Evolutionary conservation across 2,797 vertebrate species (phyloP), one percentile per base, ranked within the genome.

Genomic region (Dendrocincla tyrannina): DNA sequence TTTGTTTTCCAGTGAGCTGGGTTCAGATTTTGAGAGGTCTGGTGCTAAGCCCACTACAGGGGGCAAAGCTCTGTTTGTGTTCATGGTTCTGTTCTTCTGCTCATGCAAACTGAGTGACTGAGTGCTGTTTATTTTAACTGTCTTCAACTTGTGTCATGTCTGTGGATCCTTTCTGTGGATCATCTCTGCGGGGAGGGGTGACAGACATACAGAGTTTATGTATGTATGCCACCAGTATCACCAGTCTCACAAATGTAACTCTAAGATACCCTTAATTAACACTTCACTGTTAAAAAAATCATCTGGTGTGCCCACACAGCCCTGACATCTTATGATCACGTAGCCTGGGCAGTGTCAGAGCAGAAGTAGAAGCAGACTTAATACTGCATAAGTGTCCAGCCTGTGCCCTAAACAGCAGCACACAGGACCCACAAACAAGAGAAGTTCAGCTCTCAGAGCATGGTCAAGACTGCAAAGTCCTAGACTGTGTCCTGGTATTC

Each of bases 281-380:
- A 18, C 3, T 32, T 10, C 0, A 0, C 7, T 70, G 59, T 66
- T 28, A 6, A 27, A 83, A 27, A 63, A 60, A 10, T 17, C 6
- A 3, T 25, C 14, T 75, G 32, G 25, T 42, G 20, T 58, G 27
- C 28, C 28, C 44, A 59, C 44, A 32, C 18, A 74, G 13, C 23
- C 64, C 13, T 39, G 75, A 10, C 5, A 58, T 9, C 70, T 50
- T 16, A 69, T 64, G 37, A 56, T 44, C 58, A n/a, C 16, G 20
- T 4, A 69, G 35, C 7, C 28, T 50, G 42, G 47, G 44, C 78
- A 78, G 33, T 41, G 25, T 62, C 62, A 78, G 47, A 67, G 44
- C 69, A 63, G 33, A 39, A 85, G 58, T 5, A 69, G 62, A 64
- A 68, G 53, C 28, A 76, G 49, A 52, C 18, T 33, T 56, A 15